Evolutionary conservation across 2,888 invertebrate genomes (phyloP), one percentile per base, ranked within the genome.

Genomic region (Dasysyrphus tricinctus): DNA sequence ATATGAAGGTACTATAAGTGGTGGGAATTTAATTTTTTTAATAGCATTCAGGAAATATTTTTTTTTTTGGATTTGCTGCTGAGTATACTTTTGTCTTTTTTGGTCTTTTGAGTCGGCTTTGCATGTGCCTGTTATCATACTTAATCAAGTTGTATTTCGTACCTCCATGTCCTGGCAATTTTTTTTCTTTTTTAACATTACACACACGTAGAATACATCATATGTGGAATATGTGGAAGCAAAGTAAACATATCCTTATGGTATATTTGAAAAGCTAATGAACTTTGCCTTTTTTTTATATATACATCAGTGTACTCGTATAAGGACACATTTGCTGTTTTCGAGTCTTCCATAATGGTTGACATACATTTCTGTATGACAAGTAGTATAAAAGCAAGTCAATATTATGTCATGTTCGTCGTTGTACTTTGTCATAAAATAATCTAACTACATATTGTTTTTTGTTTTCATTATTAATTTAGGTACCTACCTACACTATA

Each of bases 11-110:
- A n/a, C 16, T 16, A 49, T 73, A 49, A 73, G 77, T 67, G 77
- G 61, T 61, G 37, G 51, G 47, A 54, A 61, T 82, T 73, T 73
- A 77, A 77, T 82, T 69, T 82, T 78, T 82, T 73, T 78, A 82
- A 82, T 73, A 82, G 82, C 67, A 42, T 59, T 67, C 19, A 42
- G 19, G 37, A 65, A 56, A 54, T 47, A 73, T 47, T 61, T 44
- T 44, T 65, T 72, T 44, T 16, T 39, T 29, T 29, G 37, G 47
- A 4, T 19, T 12, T 47, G 11, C 37, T 14, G 8, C 9, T 19
- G 78, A 29, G 42, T 19, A 42, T 54, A 69, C 24, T 54, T 75
- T 47, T 51, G 39, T 61, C 19, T 44, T 56, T 14, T 19, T 29
- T 56, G 37, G 54, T 32, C n/a, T 14, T 67, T 67, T 49, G 67